Base-by-base conservation (phyloP, 2,797 vertebrate genomes). In the Pipistrellus nathusii region DNA sequence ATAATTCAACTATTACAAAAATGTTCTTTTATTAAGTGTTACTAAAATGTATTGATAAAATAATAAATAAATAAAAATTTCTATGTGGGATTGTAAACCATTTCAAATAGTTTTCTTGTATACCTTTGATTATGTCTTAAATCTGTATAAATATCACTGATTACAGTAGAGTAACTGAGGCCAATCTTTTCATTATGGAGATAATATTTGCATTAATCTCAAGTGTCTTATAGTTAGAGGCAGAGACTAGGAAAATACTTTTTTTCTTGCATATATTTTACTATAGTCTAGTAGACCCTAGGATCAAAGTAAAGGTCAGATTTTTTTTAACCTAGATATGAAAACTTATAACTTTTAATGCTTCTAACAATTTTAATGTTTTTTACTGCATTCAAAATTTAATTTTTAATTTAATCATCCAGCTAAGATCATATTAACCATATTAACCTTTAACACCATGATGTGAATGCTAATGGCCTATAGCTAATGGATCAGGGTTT, bases 371-470 rank as follows among this genome's bases (percentile, higher is more conserved):
- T 87, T 84, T 81, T 95, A 62, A 62, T 83, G 44, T 59, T 91
- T 88, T 88, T 57, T 23, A 85, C 44, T 78, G 10, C 4, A 88
- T 87, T 93, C 5, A 71, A 95, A 87, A 53, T 51, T 71, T 93
- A 85, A 83, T 82, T 93, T 96, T 86, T 46, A 95, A 85, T 71
- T 64, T 68, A 90, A 62, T 81, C 38, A 18, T 77, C 82, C 32
- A 85, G 32, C 51, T 25, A 80, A 48, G 21, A 88, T 92, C 59
- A 57, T 44, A 75, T 90, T 92, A 93, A 41, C 35, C 27, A 59
- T 72, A 91, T 84, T 95, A 93, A 96, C 64, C 30, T 53, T 21
- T 69, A 87, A 23, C 13, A 48, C 18, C 55, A 78, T 30, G 38
- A 77, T 38, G 6, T 62, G 17, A 21, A 76, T 69, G 8, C 27